Percentiles rank a stretch among this genome's conserved stretches.
Conservation (phyloP, 1,140 invertebrate genomes). For the Drosophila littoralis region DNA sequence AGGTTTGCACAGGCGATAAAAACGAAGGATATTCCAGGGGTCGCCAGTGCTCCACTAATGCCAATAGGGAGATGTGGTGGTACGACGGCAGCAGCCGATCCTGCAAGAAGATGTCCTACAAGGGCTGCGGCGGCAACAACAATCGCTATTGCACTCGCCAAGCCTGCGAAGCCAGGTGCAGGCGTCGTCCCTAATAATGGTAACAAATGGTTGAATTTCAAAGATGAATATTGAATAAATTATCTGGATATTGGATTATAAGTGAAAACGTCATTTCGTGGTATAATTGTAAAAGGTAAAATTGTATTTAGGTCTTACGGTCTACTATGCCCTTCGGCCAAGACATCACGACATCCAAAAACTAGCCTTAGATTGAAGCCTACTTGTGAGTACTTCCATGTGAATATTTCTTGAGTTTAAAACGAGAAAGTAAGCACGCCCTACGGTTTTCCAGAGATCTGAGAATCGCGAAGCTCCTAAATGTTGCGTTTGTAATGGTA, state of each 20-base stretch:
- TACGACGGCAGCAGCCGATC: not conserved
- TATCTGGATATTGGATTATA: not conserved
- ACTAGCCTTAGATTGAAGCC: too few species aligned
- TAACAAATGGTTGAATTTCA: not conserved
- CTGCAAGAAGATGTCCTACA: slow-evolving; percentile 13
- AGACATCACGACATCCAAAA: too few species aligned
- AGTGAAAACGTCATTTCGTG: not conserved
- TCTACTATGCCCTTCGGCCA: too few species aligned
- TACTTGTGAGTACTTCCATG: too few species aligned
- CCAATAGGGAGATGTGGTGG: slow-evolving; percentile 11
- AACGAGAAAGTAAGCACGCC: too few species aligned
- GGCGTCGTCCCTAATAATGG: not conserved
- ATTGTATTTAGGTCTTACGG: too few species aligned
- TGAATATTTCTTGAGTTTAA: too few species aligned
- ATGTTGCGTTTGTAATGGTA: too few species aligned
- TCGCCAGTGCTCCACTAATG: not conserved
- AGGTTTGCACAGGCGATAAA: not conserved
- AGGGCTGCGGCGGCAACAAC: slow-evolving; percentile 21
- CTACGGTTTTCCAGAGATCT: too few species aligned
- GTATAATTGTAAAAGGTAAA: too few species aligned
- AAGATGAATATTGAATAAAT: not conserved
- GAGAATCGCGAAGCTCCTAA: too few species aligned
- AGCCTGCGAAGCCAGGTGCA: not conserved
- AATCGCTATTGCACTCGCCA: slow-evolving; percentile 25
- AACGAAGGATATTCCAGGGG: not conserved